Base-by-base conservation (phyloP, 2,797 vertebrate genomes). In the Eulemur albifrons region DNA sequence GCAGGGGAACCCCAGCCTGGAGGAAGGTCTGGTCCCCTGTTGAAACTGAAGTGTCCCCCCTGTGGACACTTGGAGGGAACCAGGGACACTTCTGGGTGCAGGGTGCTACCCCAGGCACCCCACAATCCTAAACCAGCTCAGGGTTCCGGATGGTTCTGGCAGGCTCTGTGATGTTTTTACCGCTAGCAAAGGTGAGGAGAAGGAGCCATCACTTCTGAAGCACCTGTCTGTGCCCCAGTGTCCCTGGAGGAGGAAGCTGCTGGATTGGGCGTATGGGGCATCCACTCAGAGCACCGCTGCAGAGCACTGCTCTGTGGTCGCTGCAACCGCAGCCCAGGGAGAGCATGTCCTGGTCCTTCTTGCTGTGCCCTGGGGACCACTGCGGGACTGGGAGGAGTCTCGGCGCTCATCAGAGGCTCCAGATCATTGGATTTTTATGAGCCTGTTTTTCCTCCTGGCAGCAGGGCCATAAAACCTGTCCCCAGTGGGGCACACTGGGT, bases 41-140 rank as follows among this genome's bases (percentile, higher is more conserved):
- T 14, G 38, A 43, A 11, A 8, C 21, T 0, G 7, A 23, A 1
- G 2, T 0, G 0, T 30, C n/a, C 38, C 9, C 18, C 17, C 50
- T 1, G 3, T 10, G 20, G 43, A 25, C 30, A 21, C 25, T 7
- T 0, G 35, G 30, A 69, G 40, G 40, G 52, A 32, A 32, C 18
- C 0, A 4, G 52, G 91, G 43, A 21, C 43, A 2, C 17, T 48
- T 54, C 7, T 4, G 17, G 35, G 35, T 21, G 1, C 27, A n/a
- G 32, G 59, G 18, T 5, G 0, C 54, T 14, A 54, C 32, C 25
- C 21, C 25, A 23, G 59, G 52, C 1, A 2, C 50, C 38, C 57
- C 30, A 0, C 12, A 25, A 59, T 40, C 54, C 7, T 18, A 25
- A 43, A 4, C 54, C 45, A 70, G 45, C 25, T 52, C n/a, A 0